These are phyloP conservation scores for Macropodus opercularis DNA, from an alignment of 2,797 vertebrate genomes.

Conservation along the genomic window DNA sequence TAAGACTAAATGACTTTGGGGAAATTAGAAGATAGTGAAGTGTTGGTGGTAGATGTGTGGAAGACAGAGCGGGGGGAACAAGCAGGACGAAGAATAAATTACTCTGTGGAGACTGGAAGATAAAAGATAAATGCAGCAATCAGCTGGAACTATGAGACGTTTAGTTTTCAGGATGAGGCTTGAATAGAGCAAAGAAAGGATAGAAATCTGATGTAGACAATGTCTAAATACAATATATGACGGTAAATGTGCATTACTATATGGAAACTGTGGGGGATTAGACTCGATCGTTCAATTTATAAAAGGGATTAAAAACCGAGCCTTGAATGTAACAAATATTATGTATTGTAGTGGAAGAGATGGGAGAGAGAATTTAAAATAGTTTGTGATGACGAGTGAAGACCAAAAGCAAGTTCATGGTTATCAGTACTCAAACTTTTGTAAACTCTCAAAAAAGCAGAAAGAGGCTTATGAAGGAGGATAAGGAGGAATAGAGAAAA, in stretches of 20 bases:
- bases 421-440: too few species aligned
- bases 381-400: too few species aligned
- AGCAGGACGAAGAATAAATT: constrained; percentile 21
- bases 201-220: background rate
- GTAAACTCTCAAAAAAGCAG: too few species aligned
- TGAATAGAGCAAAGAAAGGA: background rate
- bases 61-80: background rate
- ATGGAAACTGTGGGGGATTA: constrained; percentile 23
- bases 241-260: constrained; percentile 34
- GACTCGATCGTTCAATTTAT: too few species aligned
- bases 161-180: constrained; percentile 16
- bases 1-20: constrained; percentile 21
- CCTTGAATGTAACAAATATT: too few species aligned
- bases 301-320: background rate
- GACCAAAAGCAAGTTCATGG: too few species aligned
- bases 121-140: constrained; percentile 3
- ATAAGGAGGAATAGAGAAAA: too few species aligned
- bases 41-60: background rate
- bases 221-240: constrained; percentile 16
- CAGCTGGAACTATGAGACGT: constrained; percentile 10
- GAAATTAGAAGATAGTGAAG: constrained; percentile 19
- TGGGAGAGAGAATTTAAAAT: too few species aligned
- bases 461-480: background rate
- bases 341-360: too few species aligned
- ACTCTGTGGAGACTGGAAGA: constrained; percentile 6